phyloP scores from a whole-genome alignment of 30 jellyfish, hydroid and myxozoan genomes.

The Morbakka virulenta region DNA sequence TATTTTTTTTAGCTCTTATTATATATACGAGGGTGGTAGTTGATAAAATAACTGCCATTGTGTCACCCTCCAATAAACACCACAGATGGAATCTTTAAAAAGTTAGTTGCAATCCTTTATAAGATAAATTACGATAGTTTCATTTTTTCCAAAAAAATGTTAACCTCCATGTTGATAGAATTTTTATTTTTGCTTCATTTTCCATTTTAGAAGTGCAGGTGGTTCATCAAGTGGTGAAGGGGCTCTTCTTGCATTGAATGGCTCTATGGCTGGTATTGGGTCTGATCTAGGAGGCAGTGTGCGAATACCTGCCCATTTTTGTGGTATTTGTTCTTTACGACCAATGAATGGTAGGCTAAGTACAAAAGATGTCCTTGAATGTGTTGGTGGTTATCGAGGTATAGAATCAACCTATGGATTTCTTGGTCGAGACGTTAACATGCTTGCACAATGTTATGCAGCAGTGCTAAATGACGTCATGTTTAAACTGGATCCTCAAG shows the following conservation, averaged over 20 bases:
- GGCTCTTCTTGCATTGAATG: not conserved
- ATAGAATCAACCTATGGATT: not conserved
- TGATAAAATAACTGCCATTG: no score
- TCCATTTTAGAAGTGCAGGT: not conserved
- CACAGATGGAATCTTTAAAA: no score
- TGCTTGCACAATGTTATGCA: not conserved
- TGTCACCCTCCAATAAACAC: no score
- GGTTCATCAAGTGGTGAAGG: not conserved
- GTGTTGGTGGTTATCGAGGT: not conserved
- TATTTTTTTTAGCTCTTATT: no score
- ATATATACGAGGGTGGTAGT: no score
- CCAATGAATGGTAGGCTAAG: not conserved
- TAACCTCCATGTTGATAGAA: no score
- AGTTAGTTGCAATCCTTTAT: no score
- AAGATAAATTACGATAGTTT: no score
- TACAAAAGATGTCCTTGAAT: not conserved
- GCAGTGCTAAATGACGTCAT: not conserved
- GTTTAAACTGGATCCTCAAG: not conserved
- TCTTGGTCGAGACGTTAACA: not conserved
- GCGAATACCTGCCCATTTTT: not conserved
- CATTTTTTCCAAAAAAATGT: no score
- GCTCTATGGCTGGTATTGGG: not conserved
- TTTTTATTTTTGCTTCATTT: no score
- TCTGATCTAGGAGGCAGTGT: not conserved
- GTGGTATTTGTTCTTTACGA: not conserved